Evolutionary conservation across 2,113 vertebrate species (phyloP), one percentile per base, ranked within the genome.

Genomic region (Embiotoca jacksoni): DNA sequence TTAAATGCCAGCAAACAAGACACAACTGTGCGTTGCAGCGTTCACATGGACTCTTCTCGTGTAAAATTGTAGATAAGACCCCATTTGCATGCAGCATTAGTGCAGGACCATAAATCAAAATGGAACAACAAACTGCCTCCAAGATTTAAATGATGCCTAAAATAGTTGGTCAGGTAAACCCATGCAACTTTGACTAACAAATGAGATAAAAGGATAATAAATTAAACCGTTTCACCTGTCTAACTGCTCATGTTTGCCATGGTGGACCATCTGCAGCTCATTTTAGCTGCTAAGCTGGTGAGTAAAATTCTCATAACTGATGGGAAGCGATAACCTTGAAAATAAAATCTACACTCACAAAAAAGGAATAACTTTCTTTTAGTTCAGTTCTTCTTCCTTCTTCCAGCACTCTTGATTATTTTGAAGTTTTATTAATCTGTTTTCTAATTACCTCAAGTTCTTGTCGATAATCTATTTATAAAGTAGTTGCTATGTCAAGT

Each of bases 391-490:
- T 6, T n/a, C 3, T 36, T 11, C 1, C 7, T 15, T 50, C 8
- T 70, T 23, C 16, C 41, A 8, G 3, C 44, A 2, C 47, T 66
- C 7, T 37, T 37, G 31, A 36, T 57, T 54, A 3, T 54, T 47
- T 41, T 53, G 1, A 68, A 60, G 33, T 71, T 69, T 30, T 15
- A 85, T 67, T 62, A 44, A 78, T 71, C 58, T 31, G 7, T 68
- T 33, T 72, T 63, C 14, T 72, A 70, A 81, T 83, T 63, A 81
- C 59, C 55, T 41, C 7, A 11, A 64, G 31, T 4, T 73, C 57
- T 53, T 57, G 58, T 63, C 61, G 65, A 41, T 69, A 68, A 57
- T 58, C 49, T 62, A 35, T 54, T 78, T 2, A 71, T 49, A 36
- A 60, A 37, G 31, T 13, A 11, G 64, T 31, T 33, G 32, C 44